These are phyloP conservation scores for Piprites chloris DNA, from an alignment of 2,113 vertebrate genomes.

Conservation along the genomic window DNA sequence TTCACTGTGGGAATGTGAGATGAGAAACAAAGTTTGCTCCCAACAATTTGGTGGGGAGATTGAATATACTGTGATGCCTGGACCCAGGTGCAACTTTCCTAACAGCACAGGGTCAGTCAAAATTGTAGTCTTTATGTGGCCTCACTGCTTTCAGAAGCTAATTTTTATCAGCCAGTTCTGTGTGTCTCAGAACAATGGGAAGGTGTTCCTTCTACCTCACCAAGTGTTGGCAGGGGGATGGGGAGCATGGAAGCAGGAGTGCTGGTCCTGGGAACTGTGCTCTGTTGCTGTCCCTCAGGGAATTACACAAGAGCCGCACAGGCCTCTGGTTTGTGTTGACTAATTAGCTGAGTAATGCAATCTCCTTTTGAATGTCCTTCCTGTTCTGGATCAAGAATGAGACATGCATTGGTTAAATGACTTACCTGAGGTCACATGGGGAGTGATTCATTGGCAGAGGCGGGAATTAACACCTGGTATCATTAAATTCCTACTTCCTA, in stretches of 20 bases:
- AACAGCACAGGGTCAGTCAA: background rate
- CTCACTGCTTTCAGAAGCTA: background rate
- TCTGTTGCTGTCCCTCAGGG: background rate
- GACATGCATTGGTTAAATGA: background rate
- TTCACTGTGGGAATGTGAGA: background rate
- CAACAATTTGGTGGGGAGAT: background rate
- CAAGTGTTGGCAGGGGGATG: background rate
- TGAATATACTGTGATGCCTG: background rate
- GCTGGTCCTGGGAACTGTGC: background rate
- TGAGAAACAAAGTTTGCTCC: background rate
- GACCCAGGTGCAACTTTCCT: background rate
- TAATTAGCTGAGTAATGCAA: background rate
- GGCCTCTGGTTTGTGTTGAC: background rate
- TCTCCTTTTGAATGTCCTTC: background rate
- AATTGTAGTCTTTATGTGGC: background rate
- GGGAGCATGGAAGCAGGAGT: background rate
- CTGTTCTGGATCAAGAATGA: constrained; percentile 3
- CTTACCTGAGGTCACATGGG: background rate
- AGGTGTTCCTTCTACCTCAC: background rate
- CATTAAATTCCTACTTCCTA: background rate
- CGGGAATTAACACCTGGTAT: background rate
- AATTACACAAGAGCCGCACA: background rate
- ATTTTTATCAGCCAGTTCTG: background rate
- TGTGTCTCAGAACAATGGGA: background rate
- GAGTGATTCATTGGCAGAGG: constrained; percentile 1